These are phyloP conservation scores for Prorops nasuta DNA, from an alignment of 1,140 invertebrate genomes.

Conservation along the genomic window DNA sequence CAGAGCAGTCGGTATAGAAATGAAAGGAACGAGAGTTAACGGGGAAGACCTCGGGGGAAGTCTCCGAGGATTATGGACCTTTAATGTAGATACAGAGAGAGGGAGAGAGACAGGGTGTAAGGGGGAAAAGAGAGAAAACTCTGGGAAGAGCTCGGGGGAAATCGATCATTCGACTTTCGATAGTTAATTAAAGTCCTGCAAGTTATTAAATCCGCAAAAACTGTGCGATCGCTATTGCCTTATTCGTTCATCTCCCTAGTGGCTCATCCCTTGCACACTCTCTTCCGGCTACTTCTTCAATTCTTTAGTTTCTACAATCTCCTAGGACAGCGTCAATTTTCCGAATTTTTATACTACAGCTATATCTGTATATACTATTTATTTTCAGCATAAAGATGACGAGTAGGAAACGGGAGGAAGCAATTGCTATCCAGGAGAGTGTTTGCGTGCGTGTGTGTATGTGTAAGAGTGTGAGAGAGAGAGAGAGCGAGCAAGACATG, in stretches of 20 bases:
- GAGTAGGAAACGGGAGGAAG: conserved; percentile 1
- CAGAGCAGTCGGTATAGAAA: no score
- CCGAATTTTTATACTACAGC: no score
- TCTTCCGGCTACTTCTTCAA: no score
- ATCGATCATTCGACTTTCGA: conserved; percentile 47
- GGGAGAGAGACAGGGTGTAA: conserved; percentile 8
- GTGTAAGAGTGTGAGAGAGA: background rate
- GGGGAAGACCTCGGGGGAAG: background rate
- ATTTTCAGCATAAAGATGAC: conserved; percentile 18
- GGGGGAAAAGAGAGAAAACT: conserved; percentile 18
- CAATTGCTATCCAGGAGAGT: no score
- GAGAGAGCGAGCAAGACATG: conserved; percentile 4
- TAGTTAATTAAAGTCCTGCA: conserved; percentile 53
- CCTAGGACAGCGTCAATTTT: no score
- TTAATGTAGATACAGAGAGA: conserved; percentile 1
- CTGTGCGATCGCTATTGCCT: conserved; percentile 26
- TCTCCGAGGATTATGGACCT: conserved; percentile 26
- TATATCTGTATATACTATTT: no score
- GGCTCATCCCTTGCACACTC: no score
- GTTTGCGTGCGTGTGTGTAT: background rate
- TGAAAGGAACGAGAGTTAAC: background rate
- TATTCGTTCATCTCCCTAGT: background rate
- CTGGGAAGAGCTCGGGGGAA: conserved; percentile 33
- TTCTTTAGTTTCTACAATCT: no score
- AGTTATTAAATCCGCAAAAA: conserved; percentile 53